These are phyloP conservation scores for Todiramphus saurophagus DNA, from an alignment of 2,113 vertebrate species.

Conservation along the genomic window DNA sequence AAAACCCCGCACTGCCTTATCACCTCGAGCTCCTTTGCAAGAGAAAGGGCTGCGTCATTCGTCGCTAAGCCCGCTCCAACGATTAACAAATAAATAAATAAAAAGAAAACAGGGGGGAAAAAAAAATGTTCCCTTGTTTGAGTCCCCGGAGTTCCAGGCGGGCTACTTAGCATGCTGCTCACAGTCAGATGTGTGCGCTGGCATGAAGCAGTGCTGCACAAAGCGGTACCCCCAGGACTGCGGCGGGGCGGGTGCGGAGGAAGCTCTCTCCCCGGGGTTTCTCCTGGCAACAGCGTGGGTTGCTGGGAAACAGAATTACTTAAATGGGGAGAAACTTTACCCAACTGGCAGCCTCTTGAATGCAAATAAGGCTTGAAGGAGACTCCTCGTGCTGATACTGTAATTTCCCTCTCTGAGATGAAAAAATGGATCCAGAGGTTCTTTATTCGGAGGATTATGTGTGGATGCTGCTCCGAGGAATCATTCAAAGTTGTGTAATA, in stretches of 20 bases:
- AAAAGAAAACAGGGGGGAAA: neutral
- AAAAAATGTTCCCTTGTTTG: neutral
- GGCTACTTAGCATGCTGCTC: slow-evolving; percentile 71
- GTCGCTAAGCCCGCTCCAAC: neutral
- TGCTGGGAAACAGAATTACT: slow-evolving; percentile 72
- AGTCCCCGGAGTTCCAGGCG: slow-evolving; percentile 22
- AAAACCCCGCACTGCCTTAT: neutral
- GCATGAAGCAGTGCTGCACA: slow-evolving; percentile 27
- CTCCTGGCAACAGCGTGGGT: slow-evolving; percentile 71
- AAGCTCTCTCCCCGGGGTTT: slow-evolving; percentile 50
- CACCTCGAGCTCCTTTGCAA: neutral
- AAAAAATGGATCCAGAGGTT: neutral
- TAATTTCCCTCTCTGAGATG: neutral
- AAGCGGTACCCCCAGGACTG: slow-evolving; percentile 51
- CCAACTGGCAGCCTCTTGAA: slow-evolving; percentile 61
- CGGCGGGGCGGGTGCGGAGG: slow-evolving; percentile 40
- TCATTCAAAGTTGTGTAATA: neutral
- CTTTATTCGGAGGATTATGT: neutral
- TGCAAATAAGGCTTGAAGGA: slow-evolving; percentile 38
- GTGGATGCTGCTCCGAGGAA: slow-evolving; percentile 2
- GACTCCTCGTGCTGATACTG: neutral
- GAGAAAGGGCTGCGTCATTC: neutral
- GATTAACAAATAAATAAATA: neutral
- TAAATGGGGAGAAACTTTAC: slow-evolving; percentile 47
- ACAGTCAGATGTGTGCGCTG: slow-evolving; percentile 39